Percentiles rank a stretch among this genome's conserved stretches.
phyloP scores from a whole-genome alignment of 2,888 invertebrate genomes.

The Eupithecia subumbrata region DNA sequence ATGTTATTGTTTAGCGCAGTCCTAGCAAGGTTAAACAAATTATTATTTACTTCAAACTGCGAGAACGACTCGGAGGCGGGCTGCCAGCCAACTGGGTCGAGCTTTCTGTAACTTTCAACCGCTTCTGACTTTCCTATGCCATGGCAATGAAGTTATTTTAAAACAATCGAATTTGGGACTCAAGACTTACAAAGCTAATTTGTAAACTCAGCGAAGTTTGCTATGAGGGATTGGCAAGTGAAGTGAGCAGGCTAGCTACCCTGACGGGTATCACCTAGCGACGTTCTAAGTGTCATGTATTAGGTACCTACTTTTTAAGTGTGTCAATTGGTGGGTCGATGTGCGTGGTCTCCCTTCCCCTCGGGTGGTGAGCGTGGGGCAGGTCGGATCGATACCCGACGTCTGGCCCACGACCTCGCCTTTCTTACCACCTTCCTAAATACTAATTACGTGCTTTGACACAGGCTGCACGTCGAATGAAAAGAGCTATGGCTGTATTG shows the following conservation, averaged over 20 bases:
- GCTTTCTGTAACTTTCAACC: constrained; percentile 75
- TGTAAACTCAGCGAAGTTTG: constrained; percentile 2
- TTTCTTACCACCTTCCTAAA: constrained; percentile 85
- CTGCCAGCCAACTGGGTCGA: constrained; percentile 80
- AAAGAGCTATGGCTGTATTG: constrained; percentile 72
- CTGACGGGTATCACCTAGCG: constrained; percentile 60
- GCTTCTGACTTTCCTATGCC: constrained; percentile 60
- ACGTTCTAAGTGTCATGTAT: constrained; percentile 77
- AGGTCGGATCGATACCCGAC: constrained; percentile 87
- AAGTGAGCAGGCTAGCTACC: constrained; percentile 18
- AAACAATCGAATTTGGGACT: background rate
- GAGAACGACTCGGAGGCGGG: constrained; percentile 63
- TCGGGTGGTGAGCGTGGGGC: constrained; percentile 70
- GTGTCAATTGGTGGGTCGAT: constrained; percentile 83
- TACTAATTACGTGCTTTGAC: constrained; percentile 85
- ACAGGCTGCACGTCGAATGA: constrained; percentile 80
- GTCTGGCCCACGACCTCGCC: constrained; percentile 85
- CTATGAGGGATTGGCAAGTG: background rate
- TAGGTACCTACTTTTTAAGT: constrained; percentile 70
- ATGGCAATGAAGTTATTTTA: constrained; percentile 42
- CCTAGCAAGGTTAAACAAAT: constrained; percentile 45
- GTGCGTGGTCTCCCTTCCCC: constrained; percentile 74
- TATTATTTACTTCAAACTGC: constrained; percentile 40
- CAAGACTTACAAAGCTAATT: constrained; percentile 4
- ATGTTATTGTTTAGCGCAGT: constrained; percentile 40